These are phyloP conservation scores for Dendronephthya gigantea DNA, from an alignment of 64 coral and sea anemone genomes.

Conservation along the genomic window DNA sequence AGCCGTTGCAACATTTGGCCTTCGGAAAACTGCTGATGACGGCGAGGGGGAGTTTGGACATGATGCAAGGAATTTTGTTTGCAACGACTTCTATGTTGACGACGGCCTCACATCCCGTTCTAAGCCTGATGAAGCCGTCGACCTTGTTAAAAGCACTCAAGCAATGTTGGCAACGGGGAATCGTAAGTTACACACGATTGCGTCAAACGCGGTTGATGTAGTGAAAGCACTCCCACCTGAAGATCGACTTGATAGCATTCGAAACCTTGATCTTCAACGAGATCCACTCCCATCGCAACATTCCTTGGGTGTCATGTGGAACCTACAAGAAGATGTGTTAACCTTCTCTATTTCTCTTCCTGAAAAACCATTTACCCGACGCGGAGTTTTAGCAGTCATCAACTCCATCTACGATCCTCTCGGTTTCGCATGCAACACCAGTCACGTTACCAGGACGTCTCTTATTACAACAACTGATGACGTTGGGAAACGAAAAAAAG, in stretches of 20 bases:
- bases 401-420: neutral
- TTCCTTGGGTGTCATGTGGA: neutral
- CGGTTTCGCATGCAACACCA: neutral
- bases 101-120: slow-evolving; percentile 9
- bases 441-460: neutral
- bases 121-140: neutral
- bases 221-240: neutral
- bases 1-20: no score
- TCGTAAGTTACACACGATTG: neutral
- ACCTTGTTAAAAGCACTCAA: slow-evolving; percentile 15
- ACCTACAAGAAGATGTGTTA: neutral
- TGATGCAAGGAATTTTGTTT: neutral
- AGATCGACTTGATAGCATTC: neutral
- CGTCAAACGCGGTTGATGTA: neutral
- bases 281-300: neutral
- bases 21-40: no score
- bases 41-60: neutral
- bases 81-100: neutral
- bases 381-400: neutral
- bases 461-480: neutral
- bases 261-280: neutral
- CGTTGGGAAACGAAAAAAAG: neutral
- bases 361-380: neutral
- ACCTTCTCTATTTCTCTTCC: neutral
- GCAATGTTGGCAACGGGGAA: neutral